Evolutionary conservation across 2,113 vertebrate genomes (phyloP), one percentile per base, ranked within the genome.

Genomic region (Peromyscus californicus): DNA sequence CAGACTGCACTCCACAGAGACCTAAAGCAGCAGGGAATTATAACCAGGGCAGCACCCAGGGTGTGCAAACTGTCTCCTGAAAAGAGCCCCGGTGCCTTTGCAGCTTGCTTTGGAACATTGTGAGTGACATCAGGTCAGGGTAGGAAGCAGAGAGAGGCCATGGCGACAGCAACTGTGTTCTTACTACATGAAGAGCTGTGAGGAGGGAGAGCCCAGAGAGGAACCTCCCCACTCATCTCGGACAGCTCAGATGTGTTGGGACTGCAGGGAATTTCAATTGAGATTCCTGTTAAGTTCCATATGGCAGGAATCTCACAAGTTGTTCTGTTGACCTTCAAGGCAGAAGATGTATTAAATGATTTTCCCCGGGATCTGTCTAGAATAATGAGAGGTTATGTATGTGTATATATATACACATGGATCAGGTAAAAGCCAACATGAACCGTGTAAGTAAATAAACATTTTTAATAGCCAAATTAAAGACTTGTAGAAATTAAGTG

Each of bases 361-460:
- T 89, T 96, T 70, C 36, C 59, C 63, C 90, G 29, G 26, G 48
- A 3, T 96, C n/a, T 69, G 31, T 65, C 33, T 93, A n/a, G 75
- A 95, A 63, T 76, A 88, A 88, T 65, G 57, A 90, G 24, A 80
- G 31, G 21, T 72, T 31, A 11, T 42, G 8, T 51, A 45, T 36
- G 13, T 19, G 26, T 13, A 45, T 16, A 70, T 19, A 65, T 11
- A 74, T 45, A 63, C 4, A 76, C 31, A 57, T 45, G 15, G 31
- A 86, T 69, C 67, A 89, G 93, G 75, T 89, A 69, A 97, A 96
- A 86, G 87, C n/a, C 42, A 94, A 24, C 19, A 36, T 93, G n/a
- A 95, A 31, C 54, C 72, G 54, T 13, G 16, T n/a, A 82, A 13
- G 29, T 75, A 79, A 89, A 74, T 70, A 36, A 65, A 90, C 22